Evolutionary conservation across 2,797 vertebrate genomes (phyloP).

Genomic region (Coendou prehensilis): DNA sequence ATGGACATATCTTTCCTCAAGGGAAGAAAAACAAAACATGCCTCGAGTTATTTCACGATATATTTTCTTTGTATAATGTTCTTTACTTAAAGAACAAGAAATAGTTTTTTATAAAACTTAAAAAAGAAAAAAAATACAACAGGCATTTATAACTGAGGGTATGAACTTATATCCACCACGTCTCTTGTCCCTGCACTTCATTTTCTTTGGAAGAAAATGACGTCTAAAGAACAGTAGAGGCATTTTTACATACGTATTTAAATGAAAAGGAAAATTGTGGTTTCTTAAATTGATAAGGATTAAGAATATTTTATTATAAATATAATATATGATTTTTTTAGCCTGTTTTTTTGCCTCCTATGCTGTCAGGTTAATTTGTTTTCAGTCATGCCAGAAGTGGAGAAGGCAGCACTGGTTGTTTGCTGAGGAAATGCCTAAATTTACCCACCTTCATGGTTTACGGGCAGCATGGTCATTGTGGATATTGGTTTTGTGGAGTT

Average conservation of each 20-base stretch:
- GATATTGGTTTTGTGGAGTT: slow-evolving; percentile 83
- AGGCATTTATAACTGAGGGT: slow-evolving; percentile 88
- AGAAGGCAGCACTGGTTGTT: slow-evolving; percentile 47
- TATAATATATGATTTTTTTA: slow-evolving; percentile 91
- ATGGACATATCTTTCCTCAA: slow-evolving; percentile 87
- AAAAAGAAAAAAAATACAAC: slow-evolving; percentile 81
- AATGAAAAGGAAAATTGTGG: slow-evolving; percentile 87
- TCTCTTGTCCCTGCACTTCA: slow-evolving; percentile 88
- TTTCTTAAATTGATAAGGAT: slow-evolving; percentile 90
- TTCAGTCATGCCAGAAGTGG: slow-evolving; percentile 69
- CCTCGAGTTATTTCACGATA: slow-evolving; percentile 91
- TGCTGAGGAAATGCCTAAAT: slow-evolving; percentile 21
- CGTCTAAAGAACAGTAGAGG: slow-evolving; percentile 85
- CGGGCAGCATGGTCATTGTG: slow-evolving; percentile 80
- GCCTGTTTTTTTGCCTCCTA: slow-evolving; percentile 84
- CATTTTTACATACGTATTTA: slow-evolving; percentile 89
- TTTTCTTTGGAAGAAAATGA: slow-evolving; percentile 87
- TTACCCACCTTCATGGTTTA: slow-evolving; percentile 10
- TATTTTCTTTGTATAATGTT: slow-evolving; percentile 93
- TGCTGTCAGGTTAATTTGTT: slow-evolving; percentile 79
- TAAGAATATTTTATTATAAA: slow-evolving; percentile 92
- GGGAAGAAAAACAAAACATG: slow-evolving; percentile 77
- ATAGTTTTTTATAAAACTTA: slow-evolving; percentile 92
- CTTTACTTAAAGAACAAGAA: slow-evolving; percentile 92
- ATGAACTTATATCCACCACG: slow-evolving; percentile 89